These are phyloP conservation scores for Lepeophtheirus salmonis DNA, from an alignment of 1,140 invertebrate species.

Conservation along the genomic window DNA sequence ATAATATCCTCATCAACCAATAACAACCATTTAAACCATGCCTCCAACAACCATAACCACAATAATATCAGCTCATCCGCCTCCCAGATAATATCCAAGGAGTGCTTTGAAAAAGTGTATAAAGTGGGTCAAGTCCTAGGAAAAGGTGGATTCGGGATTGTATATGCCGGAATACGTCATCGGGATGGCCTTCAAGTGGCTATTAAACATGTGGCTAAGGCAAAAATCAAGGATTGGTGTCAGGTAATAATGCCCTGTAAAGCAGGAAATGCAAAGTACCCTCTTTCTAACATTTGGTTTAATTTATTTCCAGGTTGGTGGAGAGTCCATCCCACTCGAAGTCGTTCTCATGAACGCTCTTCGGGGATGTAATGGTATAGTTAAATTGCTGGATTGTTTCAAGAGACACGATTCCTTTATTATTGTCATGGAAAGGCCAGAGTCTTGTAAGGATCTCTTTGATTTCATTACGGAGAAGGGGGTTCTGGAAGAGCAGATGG, in stretches of 20 bases:
- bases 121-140: conserved; percentile 32
- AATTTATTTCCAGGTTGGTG: conserved; percentile 27
- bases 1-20: no score
- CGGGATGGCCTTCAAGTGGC: conserved; percentile 35
- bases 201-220: conserved; percentile 39
- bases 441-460: conserved; percentile 41
- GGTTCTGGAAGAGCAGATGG: conserved; percentile 35
- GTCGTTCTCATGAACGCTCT: conserved; percentile 38
- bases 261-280: no score
- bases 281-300: no score
- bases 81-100: not conserved
- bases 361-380: conserved; percentile 35
- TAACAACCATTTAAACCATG: no score
- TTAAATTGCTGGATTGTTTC: conserved; percentile 40
- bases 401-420: conserved; percentile 36
- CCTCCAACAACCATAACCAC: no score
- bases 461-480: conserved; percentile 47
- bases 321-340: conserved; percentile 37
- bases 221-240: conserved; percentile 40
- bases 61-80: no score
- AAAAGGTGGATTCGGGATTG: conserved; percentile 37
- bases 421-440: conserved; percentile 44
- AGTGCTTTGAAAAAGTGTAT: conserved; percentile 27
- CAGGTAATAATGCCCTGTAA: no score
- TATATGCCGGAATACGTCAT: conserved; percentile 33